Evolutionary conservation across 2,113 vertebrate species (phyloP), one percentile per base, ranked within the genome.

Genomic region (Ammodytes dubius): DNA sequence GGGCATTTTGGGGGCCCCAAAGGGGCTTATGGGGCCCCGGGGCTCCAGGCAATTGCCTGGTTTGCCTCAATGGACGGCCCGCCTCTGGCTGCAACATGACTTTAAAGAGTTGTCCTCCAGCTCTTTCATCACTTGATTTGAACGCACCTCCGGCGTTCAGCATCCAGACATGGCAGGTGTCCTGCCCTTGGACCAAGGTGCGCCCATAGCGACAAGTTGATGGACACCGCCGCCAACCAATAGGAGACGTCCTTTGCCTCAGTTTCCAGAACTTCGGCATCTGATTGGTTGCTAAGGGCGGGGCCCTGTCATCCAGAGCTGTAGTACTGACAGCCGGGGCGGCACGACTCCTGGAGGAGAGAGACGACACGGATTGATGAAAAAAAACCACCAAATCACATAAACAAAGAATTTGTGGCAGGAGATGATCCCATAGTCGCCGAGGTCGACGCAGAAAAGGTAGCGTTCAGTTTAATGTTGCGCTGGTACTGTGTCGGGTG

Each of bases 201-300:
- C 89, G 74, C 84, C 88, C 90, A 14, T 91, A 89, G 89, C 84
- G 83, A 88, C 87, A 81, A 10, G 0, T 52, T 87, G 84, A 93
- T 8, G 2, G 89, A 82, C 90, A 66, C 43, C 0, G 3, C 7
- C n/a, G 0, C 1, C 13, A 40, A 52, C 94, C 91, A 95, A 94
- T 94, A 5, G 73, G 7, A 67, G 54, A 40, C 58, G 47, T 3
- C 5, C 13, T 1, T 63, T 70, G 58, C 61, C 86, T 87, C 88
- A 49, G 64, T 83, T 63, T 75, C 70, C 74, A 56, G 52, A 64
- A 8, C 13, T 35, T 37, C 53, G 37, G 45, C 6, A 0, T 39
- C 45, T 63, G 78, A 94, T 95, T 95, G 94, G 95, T 95, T 92
- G 88, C 91, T 83, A 95, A 27, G 94, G 95, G 94, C 88, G 94